A percentile compares a stretch with the other conserved stretches of the same genome.
Conservation (phyloP, 2,888 invertebrate species). For the Leptopilina drosophilae region DNA sequence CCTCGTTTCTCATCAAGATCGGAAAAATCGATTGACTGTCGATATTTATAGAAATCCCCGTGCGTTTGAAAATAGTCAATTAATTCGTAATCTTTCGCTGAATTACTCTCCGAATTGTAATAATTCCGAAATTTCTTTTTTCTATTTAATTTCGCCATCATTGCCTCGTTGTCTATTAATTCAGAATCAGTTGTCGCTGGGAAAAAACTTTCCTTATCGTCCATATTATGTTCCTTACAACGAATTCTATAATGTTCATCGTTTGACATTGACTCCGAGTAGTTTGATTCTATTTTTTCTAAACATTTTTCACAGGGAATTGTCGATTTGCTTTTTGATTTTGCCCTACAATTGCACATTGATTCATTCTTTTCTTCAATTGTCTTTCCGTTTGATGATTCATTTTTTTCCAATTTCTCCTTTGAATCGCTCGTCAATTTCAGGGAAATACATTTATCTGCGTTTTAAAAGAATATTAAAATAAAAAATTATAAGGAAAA, state of each 20-base stretch:
- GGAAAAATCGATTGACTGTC: neutral
- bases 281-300: neutral
- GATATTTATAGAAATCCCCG: slow-evolving; percentile 9
- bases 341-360: neutral
- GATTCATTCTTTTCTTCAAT: neutral
- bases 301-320: neutral
- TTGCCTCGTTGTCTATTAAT: slow-evolving; percentile 18
- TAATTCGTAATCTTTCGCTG: slow-evolving; percentile 25
- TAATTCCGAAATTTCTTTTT: neutral
- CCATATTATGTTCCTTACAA: slow-evolving; percentile 15
- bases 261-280: slow-evolving; percentile 12
- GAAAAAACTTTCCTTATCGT: slow-evolving; percentile 27
- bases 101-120: slow-evolving; percentile 14
- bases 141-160: neutral
- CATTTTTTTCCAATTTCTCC: neutral
- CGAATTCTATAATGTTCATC: slow-evolving; percentile 14
- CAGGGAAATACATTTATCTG: neutral
- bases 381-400: neutral
- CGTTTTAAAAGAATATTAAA: too few relatives aligned
- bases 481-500: too few relatives aligned
- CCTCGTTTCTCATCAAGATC: slow-evolving; percentile 26
- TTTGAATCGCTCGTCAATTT: neutral
- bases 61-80: slow-evolving; percentile 37
- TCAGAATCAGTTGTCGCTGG: slow-evolving; percentile 37
- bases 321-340: neutral